Evolutionary conservation across 1,140 invertebrate species (phyloP).

Genomic region (Rhopalosiphum maidis): DNA sequence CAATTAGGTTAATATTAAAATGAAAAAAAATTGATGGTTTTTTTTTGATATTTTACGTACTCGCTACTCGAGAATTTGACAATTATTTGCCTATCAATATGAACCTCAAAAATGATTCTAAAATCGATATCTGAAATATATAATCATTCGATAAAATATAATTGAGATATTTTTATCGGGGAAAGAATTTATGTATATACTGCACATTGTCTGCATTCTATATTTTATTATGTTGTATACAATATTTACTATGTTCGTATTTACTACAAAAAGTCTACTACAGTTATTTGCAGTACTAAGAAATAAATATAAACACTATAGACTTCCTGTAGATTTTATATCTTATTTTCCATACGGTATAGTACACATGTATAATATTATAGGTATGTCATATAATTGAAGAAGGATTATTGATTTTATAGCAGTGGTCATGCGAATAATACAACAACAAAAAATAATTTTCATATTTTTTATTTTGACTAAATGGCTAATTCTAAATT

Average conservation of each 20-base stretch:
- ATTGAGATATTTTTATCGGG: background rate
- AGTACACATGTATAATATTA: background rate
- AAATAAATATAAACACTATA: background rate
- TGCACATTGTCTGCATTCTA: background rate
- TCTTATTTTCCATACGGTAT: background rate
- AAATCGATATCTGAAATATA: background rate
- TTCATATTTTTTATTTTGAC: background rate
- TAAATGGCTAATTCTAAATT: background rate
- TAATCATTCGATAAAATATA: background rate
- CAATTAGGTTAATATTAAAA: background rate
- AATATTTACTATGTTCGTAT: background rate
- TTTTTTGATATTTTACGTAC: too few relatives aligned
- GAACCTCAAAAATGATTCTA: background rate
- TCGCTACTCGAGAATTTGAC: too few relatives aligned
- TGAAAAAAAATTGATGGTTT: background rate
- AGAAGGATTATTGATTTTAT: background rate
- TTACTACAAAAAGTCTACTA: background rate
- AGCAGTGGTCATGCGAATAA: background rate
- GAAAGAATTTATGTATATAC: too few relatives aligned
- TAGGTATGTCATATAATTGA: background rate
- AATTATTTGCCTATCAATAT: background rate
- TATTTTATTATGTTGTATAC: background rate
- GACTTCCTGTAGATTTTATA: background rate
- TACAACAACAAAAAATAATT: background rate
- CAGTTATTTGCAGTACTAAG: background rate